These are phyloP conservation scores for Mastomys natalensis DNA, from an alignment of 2,113 vertebrate genomes.

Conservation along the genomic window DNA sequence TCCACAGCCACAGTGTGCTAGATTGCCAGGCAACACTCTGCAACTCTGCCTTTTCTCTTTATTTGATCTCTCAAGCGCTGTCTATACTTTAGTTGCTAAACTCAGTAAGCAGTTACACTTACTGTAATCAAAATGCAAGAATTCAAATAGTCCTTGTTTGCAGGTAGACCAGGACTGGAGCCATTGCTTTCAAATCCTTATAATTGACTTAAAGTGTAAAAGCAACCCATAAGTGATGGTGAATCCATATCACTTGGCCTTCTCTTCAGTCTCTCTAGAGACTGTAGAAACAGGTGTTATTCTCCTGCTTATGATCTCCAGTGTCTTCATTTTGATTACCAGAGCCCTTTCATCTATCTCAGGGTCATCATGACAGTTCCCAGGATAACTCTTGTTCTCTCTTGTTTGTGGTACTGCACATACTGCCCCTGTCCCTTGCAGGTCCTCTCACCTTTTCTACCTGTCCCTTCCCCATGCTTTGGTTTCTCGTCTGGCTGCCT, in stretches of 20 bases:
- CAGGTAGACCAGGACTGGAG: not conserved
- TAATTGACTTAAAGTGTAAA: not conserved
- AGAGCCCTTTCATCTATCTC: not conserved
- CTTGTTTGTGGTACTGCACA: not conserved
- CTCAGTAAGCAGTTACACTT: not conserved
- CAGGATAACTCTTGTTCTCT: not conserved
- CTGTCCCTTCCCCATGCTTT: not conserved
- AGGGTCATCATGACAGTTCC: not conserved
- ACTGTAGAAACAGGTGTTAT: not conserved
- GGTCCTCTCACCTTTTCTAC: not conserved
- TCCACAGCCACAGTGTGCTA: not conserved
- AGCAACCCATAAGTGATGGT: not conserved
- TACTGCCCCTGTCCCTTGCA: not conserved
- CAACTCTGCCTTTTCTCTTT: not conserved
- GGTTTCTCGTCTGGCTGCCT: not conserved
- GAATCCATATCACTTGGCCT: not conserved
- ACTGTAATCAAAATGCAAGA: not conserved
- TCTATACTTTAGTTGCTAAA: slow-evolving; percentile 36
- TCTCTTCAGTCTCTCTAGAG: not conserved
- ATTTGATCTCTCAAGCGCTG: not conserved
- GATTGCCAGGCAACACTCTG: not conserved
- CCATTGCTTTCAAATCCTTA: not conserved
- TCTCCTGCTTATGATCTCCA: not conserved
- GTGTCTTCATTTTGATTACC: not conserved
- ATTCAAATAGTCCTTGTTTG: not conserved